Evolutionary conservation across 2,797 vertebrate genomes (phyloP).

Genomic region (Anas bahamensis): DNA sequence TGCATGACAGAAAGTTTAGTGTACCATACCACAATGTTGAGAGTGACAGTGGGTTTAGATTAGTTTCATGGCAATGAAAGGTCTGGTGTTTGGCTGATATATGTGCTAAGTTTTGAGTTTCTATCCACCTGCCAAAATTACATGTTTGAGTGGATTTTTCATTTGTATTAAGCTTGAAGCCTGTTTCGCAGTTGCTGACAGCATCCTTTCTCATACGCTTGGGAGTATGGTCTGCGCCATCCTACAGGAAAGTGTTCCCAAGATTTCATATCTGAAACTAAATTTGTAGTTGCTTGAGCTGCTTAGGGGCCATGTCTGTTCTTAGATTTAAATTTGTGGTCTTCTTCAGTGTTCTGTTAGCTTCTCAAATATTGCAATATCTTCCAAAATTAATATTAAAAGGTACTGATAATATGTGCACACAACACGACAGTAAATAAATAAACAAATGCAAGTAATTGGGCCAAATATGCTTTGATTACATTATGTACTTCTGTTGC

Average conservation of each 20-base stretch:
- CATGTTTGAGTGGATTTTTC: not conserved
- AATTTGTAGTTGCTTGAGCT: not conserved
- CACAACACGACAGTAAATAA: not conserved
- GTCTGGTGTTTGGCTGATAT: not conserved
- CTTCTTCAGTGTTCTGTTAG: not conserved
- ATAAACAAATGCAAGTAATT: not conserved
- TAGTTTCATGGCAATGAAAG: not conserved
- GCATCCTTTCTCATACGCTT: not conserved
- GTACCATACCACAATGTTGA: not conserved
- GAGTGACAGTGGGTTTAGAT: not conserved
- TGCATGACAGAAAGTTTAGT: not conserved
- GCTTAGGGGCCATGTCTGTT: not conserved
- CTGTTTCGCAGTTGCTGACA: not conserved
- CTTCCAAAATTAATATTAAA: not conserved
- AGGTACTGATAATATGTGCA: not conserved
- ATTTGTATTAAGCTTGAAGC: not conserved
- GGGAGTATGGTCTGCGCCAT: not conserved
- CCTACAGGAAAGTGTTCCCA: not conserved
- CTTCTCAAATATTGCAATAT: not conserved
- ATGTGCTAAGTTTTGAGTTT: not conserved
- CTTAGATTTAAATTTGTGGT: not conserved
- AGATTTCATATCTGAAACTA: not conserved
- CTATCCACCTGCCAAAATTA: not conserved
- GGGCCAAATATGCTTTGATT: not conserved
- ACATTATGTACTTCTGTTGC: not conserved